These are phyloP conservation scores for Montifringilla adamsi DNA, from an alignment of 2,113 vertebrate genomes.

Conservation along the genomic window DNA sequence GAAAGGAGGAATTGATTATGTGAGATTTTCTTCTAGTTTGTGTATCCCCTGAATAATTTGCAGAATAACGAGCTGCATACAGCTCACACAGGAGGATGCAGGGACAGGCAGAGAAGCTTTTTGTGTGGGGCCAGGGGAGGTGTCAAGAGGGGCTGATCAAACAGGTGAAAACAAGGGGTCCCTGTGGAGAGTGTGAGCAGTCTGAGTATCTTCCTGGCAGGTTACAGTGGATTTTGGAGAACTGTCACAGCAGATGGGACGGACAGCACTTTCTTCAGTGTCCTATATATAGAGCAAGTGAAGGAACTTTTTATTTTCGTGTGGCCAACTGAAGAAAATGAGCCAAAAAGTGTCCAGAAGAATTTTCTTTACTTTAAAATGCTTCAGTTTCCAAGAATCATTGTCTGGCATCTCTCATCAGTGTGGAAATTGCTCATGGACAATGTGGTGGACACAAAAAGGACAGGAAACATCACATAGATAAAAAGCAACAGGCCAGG, in stretches of 20 bases:
- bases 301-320: neutral
- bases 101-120: neutral
- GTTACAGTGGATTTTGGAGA: neutral
- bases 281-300: neutral
- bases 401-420: neutral
- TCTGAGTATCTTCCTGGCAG: neutral
- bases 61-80: neutral
- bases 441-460: neutral
- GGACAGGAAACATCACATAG: neutral
- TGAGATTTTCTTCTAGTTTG: neutral
- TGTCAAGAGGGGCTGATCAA: neutral
- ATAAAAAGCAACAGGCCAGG: neutral
- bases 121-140: neutral
- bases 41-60: neutral
- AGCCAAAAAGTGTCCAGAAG: neutral
- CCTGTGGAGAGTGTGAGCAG: neutral
- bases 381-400: neutral
- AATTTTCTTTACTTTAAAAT: neutral
- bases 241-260: neutral
- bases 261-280: neutral
- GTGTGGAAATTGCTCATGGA: neutral
- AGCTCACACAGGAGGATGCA: neutral
- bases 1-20: constrained; percentile 25
- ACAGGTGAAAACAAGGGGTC: neutral
- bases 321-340: neutral